phyloP scores from a whole-genome alignment of 1,140 invertebrate species.

The Drosophila mojavensis region DNA sequence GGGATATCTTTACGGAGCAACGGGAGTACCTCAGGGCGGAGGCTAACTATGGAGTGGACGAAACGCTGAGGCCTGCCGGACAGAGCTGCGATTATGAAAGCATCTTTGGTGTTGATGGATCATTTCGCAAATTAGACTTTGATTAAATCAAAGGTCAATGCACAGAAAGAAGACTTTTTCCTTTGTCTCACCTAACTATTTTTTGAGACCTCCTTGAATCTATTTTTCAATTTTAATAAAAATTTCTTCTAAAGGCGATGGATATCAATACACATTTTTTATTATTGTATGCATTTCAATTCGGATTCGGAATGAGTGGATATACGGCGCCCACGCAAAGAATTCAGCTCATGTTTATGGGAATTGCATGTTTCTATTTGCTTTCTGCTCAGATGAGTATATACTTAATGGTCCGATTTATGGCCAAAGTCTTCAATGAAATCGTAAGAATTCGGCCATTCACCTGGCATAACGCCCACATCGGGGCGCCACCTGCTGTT shows the following conservation, averaged over 20 bases:
- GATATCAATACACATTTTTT: neutral
- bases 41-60: constrained; percentile 84
- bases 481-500: constrained; percentile 36
- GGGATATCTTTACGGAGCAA: constrained; percentile 84
- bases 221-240: too few relatives aligned
- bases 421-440: constrained; percentile 33
- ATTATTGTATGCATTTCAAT: constrained; percentile 11
- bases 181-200: too few relatives aligned
- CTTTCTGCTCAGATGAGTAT: neutral
- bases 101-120: constrained; percentile 86
- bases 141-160: constrained; percentile 11
- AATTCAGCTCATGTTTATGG: constrained; percentile 14
- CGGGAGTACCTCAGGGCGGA: constrained; percentile 85
- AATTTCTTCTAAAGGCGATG: too few relatives aligned
- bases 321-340: constrained; percentile 17
- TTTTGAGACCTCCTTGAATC: too few relatives aligned
- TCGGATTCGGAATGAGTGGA: constrained; percentile 23
- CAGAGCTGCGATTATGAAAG: constrained; percentile 85
- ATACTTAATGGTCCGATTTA: constrained; percentile 22
- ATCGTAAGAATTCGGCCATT: constrained; percentile 31
- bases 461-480: constrained; percentile 30
- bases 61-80: constrained; percentile 85
- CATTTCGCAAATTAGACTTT: constrained; percentile 85
- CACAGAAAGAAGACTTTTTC: too few relatives aligned
- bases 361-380: constrained; percentile 9